Conservation (phyloP, 2,888 invertebrate genomes). For the Orchesella flavescens region DNA sequence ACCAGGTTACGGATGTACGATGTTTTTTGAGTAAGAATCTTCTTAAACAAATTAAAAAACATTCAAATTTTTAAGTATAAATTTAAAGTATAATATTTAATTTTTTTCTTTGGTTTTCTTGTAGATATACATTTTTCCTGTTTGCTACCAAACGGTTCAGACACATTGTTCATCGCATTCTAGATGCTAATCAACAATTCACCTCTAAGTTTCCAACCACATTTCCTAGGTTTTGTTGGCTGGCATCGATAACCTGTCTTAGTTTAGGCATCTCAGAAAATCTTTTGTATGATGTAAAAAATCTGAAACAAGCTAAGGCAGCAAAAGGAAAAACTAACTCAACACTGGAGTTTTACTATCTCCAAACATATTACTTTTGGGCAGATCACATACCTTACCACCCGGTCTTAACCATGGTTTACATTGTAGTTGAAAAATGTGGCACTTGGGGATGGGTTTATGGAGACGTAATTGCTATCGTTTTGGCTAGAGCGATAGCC, state of each 20-base stretch:
- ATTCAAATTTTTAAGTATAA: too few relatives aligned
- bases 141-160: slow-evolving; percentile 36
- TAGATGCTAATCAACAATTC: slow-evolving; percentile 11
- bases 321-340: neutral
- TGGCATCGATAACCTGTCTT: slow-evolving; percentile 1
- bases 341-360: slow-evolving; percentile 27
- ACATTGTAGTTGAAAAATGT: slow-evolving; percentile 15
- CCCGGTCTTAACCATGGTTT: too few relatives aligned
- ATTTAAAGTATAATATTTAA: too few relatives aligned
- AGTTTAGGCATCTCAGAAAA: slow-evolving; percentile 23
- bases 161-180: slow-evolving; percentile 27
- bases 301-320: neutral
- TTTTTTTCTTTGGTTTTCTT: too few relatives aligned
- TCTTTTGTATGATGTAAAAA: slow-evolving; percentile 36
- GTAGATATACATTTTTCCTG: slow-evolving; percentile 10
- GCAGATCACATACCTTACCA: slow-evolving; percentile 14
- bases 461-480: neutral
- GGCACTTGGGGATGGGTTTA: slow-evolving; percentile 48
- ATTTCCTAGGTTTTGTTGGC: slow-evolving; percentile 40
- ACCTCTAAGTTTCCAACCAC: slow-evolving; percentile 19
- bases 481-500: neutral
- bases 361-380: slow-evolving; percentile 25
- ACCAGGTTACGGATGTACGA: slow-evolving; percentile 31
- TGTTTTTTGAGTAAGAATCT: slow-evolving; percentile 48
- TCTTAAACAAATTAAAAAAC: too few relatives aligned